These are phyloP conservation scores for Vidua chalybeata DNA, from an alignment of 2,113 vertebrate genomes.

Conservation along the genomic window DNA sequence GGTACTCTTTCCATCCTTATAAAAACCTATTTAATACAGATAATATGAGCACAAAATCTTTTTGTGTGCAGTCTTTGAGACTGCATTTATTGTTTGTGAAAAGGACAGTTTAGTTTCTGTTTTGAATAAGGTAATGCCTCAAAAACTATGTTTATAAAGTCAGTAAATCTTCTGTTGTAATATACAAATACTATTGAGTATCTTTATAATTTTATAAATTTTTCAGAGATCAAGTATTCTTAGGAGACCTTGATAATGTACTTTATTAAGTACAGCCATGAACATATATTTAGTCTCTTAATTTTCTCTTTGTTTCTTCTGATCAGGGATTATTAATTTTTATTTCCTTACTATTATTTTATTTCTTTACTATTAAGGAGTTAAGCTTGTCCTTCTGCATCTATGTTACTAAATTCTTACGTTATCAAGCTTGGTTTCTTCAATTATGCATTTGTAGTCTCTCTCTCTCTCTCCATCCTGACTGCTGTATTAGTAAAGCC, in stretches of 20 bases:
- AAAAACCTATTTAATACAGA: background rate
- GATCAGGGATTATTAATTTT: background rate
- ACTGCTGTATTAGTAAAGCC: background rate
- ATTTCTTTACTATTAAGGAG: background rate
- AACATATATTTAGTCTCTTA: background rate
- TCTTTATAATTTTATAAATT: background rate
- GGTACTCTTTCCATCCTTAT: background rate
- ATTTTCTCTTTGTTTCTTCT: background rate
- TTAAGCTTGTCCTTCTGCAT: background rate
- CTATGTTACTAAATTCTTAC: background rate
- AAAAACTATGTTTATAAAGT: background rate
- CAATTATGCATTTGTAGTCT: background rate
- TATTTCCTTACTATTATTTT: background rate
- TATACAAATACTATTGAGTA: background rate
- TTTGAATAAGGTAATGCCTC: background rate
- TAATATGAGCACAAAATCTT: background rate
- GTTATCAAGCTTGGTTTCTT: background rate
- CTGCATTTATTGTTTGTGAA: background rate
- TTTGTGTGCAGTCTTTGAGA: background rate
- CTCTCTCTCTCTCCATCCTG: background rate
- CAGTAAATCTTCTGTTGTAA: background rate
- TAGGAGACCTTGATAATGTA: background rate
- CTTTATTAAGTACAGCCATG: background rate
- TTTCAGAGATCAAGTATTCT: background rate
- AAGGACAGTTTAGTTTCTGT: background rate